Base-by-base conservation (phyloP, 2,888 invertebrate species). In the Philopedon plagiatum region DNA sequence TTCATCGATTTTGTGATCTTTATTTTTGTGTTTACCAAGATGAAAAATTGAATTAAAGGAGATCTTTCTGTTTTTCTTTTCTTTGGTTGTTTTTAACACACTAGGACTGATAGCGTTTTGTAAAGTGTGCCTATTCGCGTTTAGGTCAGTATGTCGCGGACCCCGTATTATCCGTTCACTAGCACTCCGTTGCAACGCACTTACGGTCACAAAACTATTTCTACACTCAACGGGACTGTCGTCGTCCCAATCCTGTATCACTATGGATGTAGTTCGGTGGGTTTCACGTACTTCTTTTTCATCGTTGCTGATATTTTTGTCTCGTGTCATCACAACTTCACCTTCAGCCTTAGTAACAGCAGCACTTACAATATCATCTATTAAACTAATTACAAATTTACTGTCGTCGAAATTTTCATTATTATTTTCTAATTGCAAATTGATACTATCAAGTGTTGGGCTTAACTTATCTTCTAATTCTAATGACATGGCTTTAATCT, bases 11-110 rank as follows among this genome's bases (percentile, higher is more conserved):
- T 76, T 79, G n/a, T 75, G 75, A n/a, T 80, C 79, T 62, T 78
- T 78, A 46, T 62, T 37, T 74, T 78, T 79, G 18, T 66, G 37
- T 58, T 78, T 79, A 56, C 79, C 80, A 49, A 78, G 79, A 19
- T 77, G 74, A 74, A 83, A 83, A n/a, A 81, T 64, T 5, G 77
- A 77, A 23, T 76, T 72, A 60, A 83, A 82, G 0, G 81, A 81
- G 7, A 82, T 63, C 19, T 79, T 80, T 65, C 81, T 80, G 62
- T 80, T 82, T 64, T 78, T 81, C 44, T 78, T 78, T 34, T 76
- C 77, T 64, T 78, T 77, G 19, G 51, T n/a, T 34, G 65, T 63
- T 9, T 23, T 70, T 15, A 69, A 68, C 23, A 71, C 72, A 21
- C 15, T 23, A 15, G 11, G 8, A 18, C n/a, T 32, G 8, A 8